These are phyloP conservation scores for Tinea semifulvella DNA, from an alignment of 2,888 invertebrate species.

Conservation along the genomic window DNA sequence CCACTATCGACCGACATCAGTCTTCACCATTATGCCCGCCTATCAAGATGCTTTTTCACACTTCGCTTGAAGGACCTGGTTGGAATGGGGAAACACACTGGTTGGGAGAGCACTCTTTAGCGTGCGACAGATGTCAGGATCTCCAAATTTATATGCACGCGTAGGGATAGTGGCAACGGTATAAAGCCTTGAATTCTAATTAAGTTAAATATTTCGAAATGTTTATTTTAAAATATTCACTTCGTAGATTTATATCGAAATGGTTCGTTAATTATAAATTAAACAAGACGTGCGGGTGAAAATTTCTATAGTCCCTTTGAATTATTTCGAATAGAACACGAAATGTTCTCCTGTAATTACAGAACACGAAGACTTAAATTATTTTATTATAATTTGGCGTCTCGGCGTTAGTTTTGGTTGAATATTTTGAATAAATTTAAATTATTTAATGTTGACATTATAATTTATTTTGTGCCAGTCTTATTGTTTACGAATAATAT, in stretches of 20 bases:
- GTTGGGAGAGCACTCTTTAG: no score
- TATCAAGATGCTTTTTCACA: no score
- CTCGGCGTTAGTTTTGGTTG: neutral
- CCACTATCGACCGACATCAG: no score
- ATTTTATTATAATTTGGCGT: neutral
- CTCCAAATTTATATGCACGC: no score
- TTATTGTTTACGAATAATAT: no score
- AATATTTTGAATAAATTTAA: neutral
- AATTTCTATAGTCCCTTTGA: neutral
- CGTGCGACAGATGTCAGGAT: no score
- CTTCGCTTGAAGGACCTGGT: no score
- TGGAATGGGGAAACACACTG: no score
- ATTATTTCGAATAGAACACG: neutral
- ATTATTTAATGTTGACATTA: neutral
- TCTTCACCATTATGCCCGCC: no score
- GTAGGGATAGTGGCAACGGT: no score
- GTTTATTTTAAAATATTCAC: conserved; percentile 3
- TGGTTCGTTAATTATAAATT: conserved; percentile 10
- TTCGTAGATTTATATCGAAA: neutral
- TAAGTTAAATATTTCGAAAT: no score
- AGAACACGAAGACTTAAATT: neutral
- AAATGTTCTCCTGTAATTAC: neutral
- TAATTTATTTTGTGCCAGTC: neutral
- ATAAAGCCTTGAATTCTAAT: no score
- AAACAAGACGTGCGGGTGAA: conserved; percentile 5